Conservation (phyloP, 92 coral and sea anemone species). For the Desmophyllum pertusum region DNA sequence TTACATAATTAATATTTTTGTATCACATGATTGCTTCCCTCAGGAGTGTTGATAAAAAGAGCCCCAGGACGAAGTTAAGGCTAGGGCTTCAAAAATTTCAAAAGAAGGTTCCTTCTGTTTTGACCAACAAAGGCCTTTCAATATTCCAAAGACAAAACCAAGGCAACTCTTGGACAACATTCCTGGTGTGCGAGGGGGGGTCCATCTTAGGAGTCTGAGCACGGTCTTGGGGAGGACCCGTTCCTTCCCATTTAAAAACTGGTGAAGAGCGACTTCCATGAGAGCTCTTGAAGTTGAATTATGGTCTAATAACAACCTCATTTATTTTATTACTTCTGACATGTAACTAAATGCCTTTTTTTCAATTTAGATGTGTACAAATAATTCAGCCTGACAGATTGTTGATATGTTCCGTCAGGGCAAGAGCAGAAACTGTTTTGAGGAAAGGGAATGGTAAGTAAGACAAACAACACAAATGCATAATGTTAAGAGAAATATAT, state of each 20-base stretch:
- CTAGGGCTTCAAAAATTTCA: slow-evolving; percentile 79
- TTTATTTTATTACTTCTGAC: too few relatives aligned
- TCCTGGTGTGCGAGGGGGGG: slow-evolving; percentile 67
- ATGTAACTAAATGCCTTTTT: neutral
- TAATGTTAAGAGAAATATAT: neutral
- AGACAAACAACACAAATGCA: too few relatives aligned
- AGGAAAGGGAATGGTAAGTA: slow-evolving; percentile 82
- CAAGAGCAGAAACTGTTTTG: slow-evolving; percentile 82
- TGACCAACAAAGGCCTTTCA: slow-evolving; percentile 75
- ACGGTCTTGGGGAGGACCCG: slow-evolving; percentile 73
- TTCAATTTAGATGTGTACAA: slow-evolving; percentile 70
- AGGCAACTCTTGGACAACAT: slow-evolving; percentile 56
- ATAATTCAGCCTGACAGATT: slow-evolving; percentile 76
- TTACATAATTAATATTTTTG: neutral
- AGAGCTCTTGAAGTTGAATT: neutral
- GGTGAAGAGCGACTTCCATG: too few relatives aligned
- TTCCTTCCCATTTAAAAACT: slow-evolving; percentile 77
- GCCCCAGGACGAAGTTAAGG: slow-evolving; percentile 77
- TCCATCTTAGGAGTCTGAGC: slow-evolving; percentile 80
- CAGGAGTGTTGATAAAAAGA: slow-evolving; percentile 73
- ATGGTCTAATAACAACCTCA: too few relatives aligned
- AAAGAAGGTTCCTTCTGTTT: slow-evolving; percentile 81
- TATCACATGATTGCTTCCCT: neutral
- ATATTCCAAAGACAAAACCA: slow-evolving; percentile 80
- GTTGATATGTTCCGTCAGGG: slow-evolving; percentile 76